Evolutionary conservation across 2,888 invertebrate genomes (phyloP).

Genomic region (Morinoia aosen): DNA sequence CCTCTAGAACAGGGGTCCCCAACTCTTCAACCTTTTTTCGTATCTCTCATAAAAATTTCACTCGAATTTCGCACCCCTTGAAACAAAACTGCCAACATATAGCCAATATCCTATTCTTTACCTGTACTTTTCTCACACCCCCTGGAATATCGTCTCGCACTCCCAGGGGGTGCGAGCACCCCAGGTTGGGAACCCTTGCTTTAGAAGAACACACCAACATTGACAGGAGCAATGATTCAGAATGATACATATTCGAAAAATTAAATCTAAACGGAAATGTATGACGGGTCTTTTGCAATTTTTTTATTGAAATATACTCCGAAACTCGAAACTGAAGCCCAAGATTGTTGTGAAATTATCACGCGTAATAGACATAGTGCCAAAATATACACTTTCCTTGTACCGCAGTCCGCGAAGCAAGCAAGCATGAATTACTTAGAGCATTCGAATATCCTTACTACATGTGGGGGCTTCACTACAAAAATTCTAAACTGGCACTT

Average conservation of each 20-base stretch:
- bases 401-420: not conserved
- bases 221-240: not conserved
- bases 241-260: not conserved
- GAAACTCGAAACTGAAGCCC: not conserved
- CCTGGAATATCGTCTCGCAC: too few species aligned
- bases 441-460: not conserved
- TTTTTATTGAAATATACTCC: not conserved
- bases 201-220: not conserved
- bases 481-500: too few species aligned
- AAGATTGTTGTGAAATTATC: not conserved
- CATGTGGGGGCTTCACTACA: not conserved
- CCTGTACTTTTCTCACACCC: too few species aligned
- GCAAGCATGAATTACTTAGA: not conserved
- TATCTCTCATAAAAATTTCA: too few species aligned
- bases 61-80: too few species aligned
- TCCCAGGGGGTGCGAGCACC: too few species aligned
- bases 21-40: too few species aligned
- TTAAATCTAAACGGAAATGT: not conserved
- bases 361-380: not conserved
- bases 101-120: too few species aligned
- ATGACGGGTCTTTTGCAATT: not conserved
- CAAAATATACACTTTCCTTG: not conserved
- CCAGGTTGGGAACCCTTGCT: too few species aligned
- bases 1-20: too few species aligned
- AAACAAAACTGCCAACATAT: too few species aligned